Percentiles rank a stretch among this genome's conserved stretches.
Conservation (phyloP, 2,113 vertebrate genomes). For the Rhynchomys soricoides region DNA sequence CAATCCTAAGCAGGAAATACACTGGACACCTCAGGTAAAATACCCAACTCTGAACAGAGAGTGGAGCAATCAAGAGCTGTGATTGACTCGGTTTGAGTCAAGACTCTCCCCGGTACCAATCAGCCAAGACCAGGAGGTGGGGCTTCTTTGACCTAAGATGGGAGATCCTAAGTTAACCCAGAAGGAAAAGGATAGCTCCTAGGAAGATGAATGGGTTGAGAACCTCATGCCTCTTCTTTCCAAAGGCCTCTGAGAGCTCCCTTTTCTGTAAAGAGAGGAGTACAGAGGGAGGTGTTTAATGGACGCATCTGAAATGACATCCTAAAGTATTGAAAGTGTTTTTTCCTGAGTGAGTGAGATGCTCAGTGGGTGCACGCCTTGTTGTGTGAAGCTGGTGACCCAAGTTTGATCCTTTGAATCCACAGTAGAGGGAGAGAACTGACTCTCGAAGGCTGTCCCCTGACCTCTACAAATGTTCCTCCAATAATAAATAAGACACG, state of each 20-base stretch:
- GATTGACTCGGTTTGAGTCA: background rate
- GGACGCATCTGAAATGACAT: background rate
- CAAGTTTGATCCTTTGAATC: background rate
- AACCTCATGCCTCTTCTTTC: background rate
- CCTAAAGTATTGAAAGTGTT: background rate
- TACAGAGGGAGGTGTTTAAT: no score
- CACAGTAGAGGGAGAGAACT: no score
- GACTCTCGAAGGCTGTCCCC: background rate
- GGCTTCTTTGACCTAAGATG: background rate
- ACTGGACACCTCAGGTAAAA: background rate
- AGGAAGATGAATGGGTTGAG: background rate
- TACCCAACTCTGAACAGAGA: background rate
- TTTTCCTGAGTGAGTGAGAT: background rate
- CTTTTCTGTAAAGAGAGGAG: conserved; percentile 11
- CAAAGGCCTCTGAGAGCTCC: background rate
- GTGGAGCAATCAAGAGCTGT: background rate
- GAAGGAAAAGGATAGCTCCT: background rate
- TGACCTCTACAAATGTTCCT: background rate
- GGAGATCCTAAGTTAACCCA: background rate
- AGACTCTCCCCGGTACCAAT: background rate
- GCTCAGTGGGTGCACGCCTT: background rate
- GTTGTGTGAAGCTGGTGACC: background rate
- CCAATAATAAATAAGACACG: background rate
- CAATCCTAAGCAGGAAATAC: background rate
- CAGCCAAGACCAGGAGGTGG: background rate